Evolutionary conservation across 2,888 invertebrate species (phyloP).

Genomic region (Drosophila kambysellisi): DNA sequence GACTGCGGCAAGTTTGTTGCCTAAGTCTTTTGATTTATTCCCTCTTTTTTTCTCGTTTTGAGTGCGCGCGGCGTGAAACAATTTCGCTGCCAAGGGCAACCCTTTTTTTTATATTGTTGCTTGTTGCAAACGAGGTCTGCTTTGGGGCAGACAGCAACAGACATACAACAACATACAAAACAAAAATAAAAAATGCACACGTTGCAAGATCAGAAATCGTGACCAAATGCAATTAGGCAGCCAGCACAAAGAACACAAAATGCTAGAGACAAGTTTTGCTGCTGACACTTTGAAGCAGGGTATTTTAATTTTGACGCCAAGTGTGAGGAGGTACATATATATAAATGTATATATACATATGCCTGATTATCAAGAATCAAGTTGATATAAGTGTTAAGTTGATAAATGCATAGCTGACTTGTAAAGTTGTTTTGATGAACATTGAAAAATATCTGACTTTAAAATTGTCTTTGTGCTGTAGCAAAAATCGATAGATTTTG

Average conservation of each 20-base stretch:
- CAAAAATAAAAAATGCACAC: constrained; percentile 42
- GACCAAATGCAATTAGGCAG: constrained; percentile 83
- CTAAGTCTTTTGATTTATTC: constrained; percentile 70
- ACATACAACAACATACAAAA: constrained; percentile 5
- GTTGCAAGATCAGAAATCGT: constrained; percentile 73
- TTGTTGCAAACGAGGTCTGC: constrained; percentile 52
- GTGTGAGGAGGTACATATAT: neutral
- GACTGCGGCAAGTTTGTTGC: constrained; percentile 65
- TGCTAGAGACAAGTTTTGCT: constrained; percentile 27
- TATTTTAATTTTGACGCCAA: neutral
- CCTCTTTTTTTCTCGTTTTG: constrained; percentile 5
- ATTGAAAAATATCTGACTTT: neutral
- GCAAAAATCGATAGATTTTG: neutral
- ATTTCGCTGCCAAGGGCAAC: constrained; percentile 76
- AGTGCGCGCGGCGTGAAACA: constrained; percentile 57
- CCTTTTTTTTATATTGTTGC: constrained; percentile 38
- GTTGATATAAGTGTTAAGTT: neutral
- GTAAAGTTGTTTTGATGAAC: neutral
- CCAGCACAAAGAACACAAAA: constrained; percentile 41
- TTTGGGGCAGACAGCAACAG: constrained; percentile 33
- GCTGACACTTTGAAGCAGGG: constrained; percentile 1
- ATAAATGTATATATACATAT: neutral
- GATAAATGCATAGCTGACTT: neutral
- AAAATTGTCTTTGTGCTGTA: neutral
- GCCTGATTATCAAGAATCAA: neutral